phyloP scores from a whole-genome alignment of 2,888 invertebrate species.

The Drosophila birchii region DNA sequence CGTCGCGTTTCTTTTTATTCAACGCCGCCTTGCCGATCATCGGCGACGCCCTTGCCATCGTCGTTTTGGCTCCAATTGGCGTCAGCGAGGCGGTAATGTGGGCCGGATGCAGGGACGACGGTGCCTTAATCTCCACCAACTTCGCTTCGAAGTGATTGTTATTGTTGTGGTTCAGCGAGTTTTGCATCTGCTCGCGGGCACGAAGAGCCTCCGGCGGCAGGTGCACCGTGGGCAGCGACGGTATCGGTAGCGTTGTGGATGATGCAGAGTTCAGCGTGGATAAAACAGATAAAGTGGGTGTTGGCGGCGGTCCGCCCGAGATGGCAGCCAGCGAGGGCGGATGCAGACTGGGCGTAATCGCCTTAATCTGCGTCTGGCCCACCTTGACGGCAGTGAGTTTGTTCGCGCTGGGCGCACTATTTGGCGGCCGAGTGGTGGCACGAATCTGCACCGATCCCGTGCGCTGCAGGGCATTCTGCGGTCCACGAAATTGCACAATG shows the following conservation, averaged over 20 bases:
- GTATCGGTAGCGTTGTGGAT: constrained; percentile 74
- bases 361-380: constrained; percentile 85
- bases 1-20: constrained; percentile 91
- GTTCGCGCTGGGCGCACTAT: constrained; percentile 74
- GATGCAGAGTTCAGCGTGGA: constrained; percentile 82
- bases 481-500: constrained; percentile 84
- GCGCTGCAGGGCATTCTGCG: constrained; percentile 79
- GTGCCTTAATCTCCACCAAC: constrained; percentile 69
- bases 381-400: constrained; percentile 83
- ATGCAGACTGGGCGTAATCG: constrained; percentile 78
- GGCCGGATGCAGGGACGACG: constrained; percentile 56
- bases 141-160: constrained; percentile 75
- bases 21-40: constrained; percentile 86
- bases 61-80: constrained; percentile 69
- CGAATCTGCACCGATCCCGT: constrained; percentile 84
- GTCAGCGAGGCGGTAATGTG: constrained; percentile 69
- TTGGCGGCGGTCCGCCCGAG: constrained; percentile 73
- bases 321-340: constrained; percentile 82
- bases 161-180: constrained; percentile 76
- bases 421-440: constrained; percentile 73
- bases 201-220: constrained; percentile 76
- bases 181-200: constrained; percentile 74
- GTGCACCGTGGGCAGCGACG: constrained; percentile 82
- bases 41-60: constrained; percentile 84
- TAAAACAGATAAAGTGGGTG: constrained; percentile 76